Evolutionary conservation across 2,888 invertebrate species (phyloP).

Genomic region (Endomychus coccineus): DNA sequence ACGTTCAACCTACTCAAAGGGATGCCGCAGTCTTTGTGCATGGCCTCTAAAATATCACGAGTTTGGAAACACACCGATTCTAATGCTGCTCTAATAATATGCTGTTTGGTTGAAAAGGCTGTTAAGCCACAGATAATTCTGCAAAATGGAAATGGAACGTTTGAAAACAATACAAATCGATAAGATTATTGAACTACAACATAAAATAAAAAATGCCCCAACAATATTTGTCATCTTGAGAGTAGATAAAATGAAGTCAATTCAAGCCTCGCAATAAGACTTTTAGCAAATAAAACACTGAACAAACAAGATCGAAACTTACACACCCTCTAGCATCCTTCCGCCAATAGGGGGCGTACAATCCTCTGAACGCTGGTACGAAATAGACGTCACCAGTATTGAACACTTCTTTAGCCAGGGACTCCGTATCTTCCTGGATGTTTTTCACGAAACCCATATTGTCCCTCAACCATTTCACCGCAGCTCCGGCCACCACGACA

Average conservation of each 20-base stretch:
- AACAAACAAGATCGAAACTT: no score
- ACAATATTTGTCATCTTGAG: no score
- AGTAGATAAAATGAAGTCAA: no score
- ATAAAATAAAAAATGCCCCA: no score
- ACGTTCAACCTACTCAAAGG: constrained; percentile 77
- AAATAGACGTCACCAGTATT: constrained; percentile 94
- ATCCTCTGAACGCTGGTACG: constrained; percentile 94
- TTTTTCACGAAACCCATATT: constrained; percentile 80
- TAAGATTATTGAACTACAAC: no score
- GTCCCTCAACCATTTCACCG: constrained; percentile 87
- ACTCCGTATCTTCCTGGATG: constrained; percentile 60
- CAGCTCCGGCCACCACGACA: constrained; percentile 87
- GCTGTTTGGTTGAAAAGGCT: constrained; percentile 85
- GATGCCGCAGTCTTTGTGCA: constrained; percentile 89
- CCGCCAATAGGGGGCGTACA: constrained; percentile 98
- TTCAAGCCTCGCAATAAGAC: no score
- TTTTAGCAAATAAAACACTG: no score
- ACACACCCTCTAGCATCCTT: constrained; percentile 91
- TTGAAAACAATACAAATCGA: no score
- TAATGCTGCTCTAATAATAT: constrained; percentile 87
- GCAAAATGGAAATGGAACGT: constrained; percentile 21
- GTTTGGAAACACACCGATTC: constrained; percentile 97
- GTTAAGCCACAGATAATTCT: constrained; percentile 86
- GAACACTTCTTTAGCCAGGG: constrained; percentile 54
- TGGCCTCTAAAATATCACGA: constrained; percentile 86